phyloP scores from a whole-genome alignment of 2,888 invertebrate species.

The Caenorhabditis macrosperma region DNA sequence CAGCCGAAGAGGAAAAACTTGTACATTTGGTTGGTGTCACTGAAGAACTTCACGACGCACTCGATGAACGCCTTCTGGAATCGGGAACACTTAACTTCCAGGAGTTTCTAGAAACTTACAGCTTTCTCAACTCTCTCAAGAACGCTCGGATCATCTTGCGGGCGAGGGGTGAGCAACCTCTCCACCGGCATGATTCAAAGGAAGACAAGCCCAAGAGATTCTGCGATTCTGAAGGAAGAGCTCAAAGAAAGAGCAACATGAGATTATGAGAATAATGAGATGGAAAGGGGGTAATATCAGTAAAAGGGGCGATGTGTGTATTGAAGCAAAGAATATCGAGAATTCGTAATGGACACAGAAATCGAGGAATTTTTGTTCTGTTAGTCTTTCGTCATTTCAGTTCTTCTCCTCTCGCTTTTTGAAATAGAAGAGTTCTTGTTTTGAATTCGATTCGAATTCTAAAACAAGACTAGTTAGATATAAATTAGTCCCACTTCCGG shows the following conservation, averaged over 20 bases:
- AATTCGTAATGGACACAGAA: too few species aligned
- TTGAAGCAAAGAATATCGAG: too few species aligned
- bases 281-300: background rate
- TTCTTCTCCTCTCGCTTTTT: too few species aligned
- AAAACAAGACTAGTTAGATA: background rate
- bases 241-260: background rate
- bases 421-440: background rate
- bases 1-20: conserved; percentile 6
- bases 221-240: background rate
- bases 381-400: too few species aligned
- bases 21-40: background rate
- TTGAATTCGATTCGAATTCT: too few species aligned
- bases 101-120: background rate
- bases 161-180: background rate
- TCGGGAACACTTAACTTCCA: background rate
- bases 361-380: too few species aligned
- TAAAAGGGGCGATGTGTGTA: background rate
- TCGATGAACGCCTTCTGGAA: conserved; percentile 3
- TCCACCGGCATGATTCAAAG: background rate
- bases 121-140: background rate
- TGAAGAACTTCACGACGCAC: background rate
- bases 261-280: background rate
- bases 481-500: background rate
- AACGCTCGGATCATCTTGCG: background rate
- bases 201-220: background rate